phyloP scores from a whole-genome alignment of 2,888 invertebrate genomes.

The Tenthredo notha region DNA sequence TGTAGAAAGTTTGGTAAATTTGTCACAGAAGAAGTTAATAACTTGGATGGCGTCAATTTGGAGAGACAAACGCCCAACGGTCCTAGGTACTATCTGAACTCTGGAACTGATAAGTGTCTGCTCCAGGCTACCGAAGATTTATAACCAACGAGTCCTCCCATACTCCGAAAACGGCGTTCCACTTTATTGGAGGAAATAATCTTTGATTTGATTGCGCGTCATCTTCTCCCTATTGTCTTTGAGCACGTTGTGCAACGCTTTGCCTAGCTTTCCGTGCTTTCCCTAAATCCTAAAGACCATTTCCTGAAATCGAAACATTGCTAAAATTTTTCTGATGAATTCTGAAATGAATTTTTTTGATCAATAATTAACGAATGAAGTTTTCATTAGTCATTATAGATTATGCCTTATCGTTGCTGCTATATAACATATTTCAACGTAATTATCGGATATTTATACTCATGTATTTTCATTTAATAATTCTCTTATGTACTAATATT shows the following conservation, averaged over 20 bases:
- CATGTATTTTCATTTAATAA: neutral
- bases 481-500: neutral
- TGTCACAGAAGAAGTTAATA: conserved; percentile 44
- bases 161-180: conserved; percentile 68
- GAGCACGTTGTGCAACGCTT: neutral
- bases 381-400: neutral
- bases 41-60: conserved; percentile 62
- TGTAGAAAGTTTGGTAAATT: conserved; percentile 3
- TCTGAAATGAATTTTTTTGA: neutral
- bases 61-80: conserved; percentile 65
- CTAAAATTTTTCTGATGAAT: neutral
- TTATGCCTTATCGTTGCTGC: neutral
- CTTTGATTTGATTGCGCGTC: conserved; percentile 74
- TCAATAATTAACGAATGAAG: neutral
- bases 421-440: neutral
- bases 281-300: neutral
- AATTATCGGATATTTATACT: neutral
- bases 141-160: conserved; percentile 65
- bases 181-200: conserved; percentile 77
- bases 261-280: neutral
- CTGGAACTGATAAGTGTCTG: conserved; percentile 74
- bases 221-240: conserved; percentile 26
- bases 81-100: conserved; percentile 51
- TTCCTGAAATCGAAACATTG: neutral
- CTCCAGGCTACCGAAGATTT: conserved; percentile 75